Base-by-base conservation (phyloP, 64 coral and sea anemone genomes). In the Pocillopora damicornis region DNA sequence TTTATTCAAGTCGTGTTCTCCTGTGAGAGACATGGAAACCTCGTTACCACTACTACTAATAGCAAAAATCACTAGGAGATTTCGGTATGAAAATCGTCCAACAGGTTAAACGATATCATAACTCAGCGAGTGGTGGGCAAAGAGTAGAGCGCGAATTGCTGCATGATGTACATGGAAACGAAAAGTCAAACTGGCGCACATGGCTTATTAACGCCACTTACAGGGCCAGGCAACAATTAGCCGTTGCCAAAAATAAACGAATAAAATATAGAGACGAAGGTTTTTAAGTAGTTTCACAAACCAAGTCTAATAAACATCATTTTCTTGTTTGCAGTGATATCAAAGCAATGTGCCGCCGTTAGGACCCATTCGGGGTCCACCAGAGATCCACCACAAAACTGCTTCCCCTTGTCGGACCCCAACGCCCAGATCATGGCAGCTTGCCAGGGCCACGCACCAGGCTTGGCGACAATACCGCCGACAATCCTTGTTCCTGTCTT, bases 401-500 rank as follows among this genome's bases (percentile, higher is more conserved):
- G 92, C 20, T 79, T 88, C 7, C 82, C 88, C 26, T 94, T 94
- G 56, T 94, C 92, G 18, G 60, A 74, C 5, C 88, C 92, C 81
- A 87, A 90, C 36, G 88, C 87, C 92, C 92, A 94, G 63, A 94
- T 22, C 17, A 94, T 80, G 14, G 89, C 85, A 13, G 87, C 88
- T 73, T 94, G 92, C 92, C 92, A 94, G 4, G 92, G 92, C 92
- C 88, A 94, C 35, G 92, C 92, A 4, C 88, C 88, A 59, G 92
- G 87, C 64, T 94, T 94, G 14, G 92, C 92, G 34, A 94, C 92
- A 58, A 94, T 88, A 56, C 92, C 92, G 74, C 92, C 92, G n/a
- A 94, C 92, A 76, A 94, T 94, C 30, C 92, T 75, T 23, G 92
- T 94, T 14, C 89, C 89, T 15, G 87, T 87, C 63, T 88, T 87